Conservation (phyloP, 2,113 vertebrate species). For the Elephas maximus region DNA sequence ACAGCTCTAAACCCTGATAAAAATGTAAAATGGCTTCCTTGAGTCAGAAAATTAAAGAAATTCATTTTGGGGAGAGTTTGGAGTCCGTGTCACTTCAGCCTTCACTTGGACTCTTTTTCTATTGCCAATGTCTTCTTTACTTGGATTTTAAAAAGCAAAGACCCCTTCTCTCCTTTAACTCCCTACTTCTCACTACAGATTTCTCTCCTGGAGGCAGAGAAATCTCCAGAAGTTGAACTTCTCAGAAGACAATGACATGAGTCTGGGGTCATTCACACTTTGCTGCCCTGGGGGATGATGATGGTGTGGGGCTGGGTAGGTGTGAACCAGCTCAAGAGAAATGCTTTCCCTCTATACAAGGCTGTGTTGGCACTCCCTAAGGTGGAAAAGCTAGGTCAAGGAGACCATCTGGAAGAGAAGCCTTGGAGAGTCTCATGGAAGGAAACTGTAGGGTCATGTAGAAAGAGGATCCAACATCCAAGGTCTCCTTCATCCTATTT, state of each 20-base stretch:
- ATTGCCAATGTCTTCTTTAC: not conserved
- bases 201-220: not conserved
- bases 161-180: not conserved
- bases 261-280: conserved; percentile 14
- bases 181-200: not conserved
- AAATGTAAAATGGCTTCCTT: not conserved
- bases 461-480: not conserved
- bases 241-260: conserved; percentile 54
- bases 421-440: not conserved
- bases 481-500: not conserved
- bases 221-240: conserved; percentile 41
- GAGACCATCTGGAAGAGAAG: not conserved
- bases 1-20: not conserved
- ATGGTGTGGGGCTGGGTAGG: not conserved
- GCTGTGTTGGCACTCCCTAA: not conserved
- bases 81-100: not conserved
- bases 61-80: not conserved
- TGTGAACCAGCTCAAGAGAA: conserved; percentile 18
- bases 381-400: too few relatives aligned
- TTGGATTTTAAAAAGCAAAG: not conserved
- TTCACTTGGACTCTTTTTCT: not conserved
- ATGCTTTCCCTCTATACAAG: not conserved
- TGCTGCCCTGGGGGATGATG: not conserved
- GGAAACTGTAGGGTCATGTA: not conserved
- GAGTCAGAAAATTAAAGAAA: not conserved